phyloP scores from a whole-genome alignment of 2,797 vertebrate genomes.

The Buceros bicornis region DNA sequence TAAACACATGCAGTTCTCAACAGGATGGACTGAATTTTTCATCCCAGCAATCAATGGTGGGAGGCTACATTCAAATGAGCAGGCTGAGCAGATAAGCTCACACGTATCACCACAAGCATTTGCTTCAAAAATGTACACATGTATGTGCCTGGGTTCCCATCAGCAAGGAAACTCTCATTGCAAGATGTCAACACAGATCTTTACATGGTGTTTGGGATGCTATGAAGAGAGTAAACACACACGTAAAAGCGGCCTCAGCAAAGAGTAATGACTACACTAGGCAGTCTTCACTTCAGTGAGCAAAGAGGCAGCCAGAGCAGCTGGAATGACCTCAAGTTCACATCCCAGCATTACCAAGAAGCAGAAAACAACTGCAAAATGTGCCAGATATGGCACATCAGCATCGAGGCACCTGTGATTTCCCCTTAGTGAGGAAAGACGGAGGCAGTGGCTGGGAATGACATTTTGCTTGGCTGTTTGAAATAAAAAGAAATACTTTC shows the following conservation, averaged over 20 bases:
- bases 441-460: background rate
- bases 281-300: background rate
- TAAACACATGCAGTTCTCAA: constrained; percentile 15
- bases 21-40: constrained; percentile 14
- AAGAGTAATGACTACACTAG: background rate
- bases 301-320: background rate
- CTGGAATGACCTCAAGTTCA: background rate
- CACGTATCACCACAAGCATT: background rate
- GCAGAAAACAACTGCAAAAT: background rate
- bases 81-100: constrained; percentile 5
- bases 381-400: background rate
- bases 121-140: background rate
- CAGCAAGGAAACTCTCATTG: background rate
- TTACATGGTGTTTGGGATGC: background rate
- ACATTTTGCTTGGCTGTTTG: background rate
- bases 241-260: background rate
- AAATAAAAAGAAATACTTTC: background rate
- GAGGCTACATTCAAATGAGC: constrained; percentile 33
- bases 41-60: background rate
- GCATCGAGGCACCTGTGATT: background rate
- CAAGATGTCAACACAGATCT: background rate
- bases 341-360: background rate
- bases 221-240: background rate
- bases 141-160: background rate
- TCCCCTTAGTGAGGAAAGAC: background rate